These are phyloP conservation scores for Trochalopteron elliotii DNA, from an alignment of 2,113 vertebrate genomes.

Conservation along the genomic window DNA sequence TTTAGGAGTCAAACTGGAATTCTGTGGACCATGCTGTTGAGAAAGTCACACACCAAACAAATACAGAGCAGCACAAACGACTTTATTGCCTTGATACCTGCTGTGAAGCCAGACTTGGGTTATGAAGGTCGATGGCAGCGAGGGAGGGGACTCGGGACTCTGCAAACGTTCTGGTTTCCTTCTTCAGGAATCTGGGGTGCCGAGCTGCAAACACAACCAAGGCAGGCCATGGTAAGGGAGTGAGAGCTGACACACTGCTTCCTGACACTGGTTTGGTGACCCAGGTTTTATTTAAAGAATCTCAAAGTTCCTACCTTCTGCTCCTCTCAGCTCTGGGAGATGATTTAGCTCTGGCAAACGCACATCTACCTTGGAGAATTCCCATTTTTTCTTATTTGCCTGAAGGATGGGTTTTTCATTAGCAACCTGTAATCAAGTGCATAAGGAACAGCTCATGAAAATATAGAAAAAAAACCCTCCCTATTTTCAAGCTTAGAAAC, in stretches of 20 bases:
- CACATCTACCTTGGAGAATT: slow-evolving; percentile 66
- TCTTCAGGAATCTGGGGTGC: slow-evolving; percentile 69
- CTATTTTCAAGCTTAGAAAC: neutral
- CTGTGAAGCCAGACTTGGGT: slow-evolving; percentile 52
- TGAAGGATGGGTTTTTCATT: slow-evolving; percentile 70
- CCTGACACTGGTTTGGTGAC: neutral
- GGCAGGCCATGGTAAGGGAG: neutral
- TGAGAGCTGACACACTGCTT: neutral
- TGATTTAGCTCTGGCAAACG: slow-evolving; percentile 75
- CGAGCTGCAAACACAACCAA: slow-evolving; percentile 38
- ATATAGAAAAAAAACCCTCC: neutral
- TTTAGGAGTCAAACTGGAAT: neutral
- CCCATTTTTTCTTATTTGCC: slow-evolving; percentile 70
- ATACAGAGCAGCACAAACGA: neutral
- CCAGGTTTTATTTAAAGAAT: neutral
- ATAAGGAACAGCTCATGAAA: neutral
- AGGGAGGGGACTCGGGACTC: slow-evolving; percentile 77
- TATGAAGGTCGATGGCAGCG: slow-evolving; percentile 65
- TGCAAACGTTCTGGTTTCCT: slow-evolving; percentile 67
- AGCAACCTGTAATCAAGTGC: slow-evolving; percentile 54
- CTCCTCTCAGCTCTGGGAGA: slow-evolving; percentile 72
- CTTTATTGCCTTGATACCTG: slow-evolving; percentile 64
- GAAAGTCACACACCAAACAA: neutral
- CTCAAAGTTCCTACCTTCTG: slow-evolving; percentile 56
- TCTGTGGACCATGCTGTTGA: neutral